Conservation (phyloP, 2,797 vertebrate genomes). For the Melanotaenia boesemani region DNA sequence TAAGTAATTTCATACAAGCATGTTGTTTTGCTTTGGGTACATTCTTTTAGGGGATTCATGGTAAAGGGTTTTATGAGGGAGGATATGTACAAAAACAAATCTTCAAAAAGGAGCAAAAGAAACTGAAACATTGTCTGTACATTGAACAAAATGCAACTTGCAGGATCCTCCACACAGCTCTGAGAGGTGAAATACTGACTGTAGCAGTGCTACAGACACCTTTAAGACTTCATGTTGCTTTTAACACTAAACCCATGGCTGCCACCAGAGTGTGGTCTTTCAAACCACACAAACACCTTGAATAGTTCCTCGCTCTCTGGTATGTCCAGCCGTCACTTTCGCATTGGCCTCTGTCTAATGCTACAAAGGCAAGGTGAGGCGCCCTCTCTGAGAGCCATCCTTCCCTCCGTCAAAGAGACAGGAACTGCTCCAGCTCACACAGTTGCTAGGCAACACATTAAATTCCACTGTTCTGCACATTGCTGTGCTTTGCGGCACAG, state of each 20-base stretch:
- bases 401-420: constrained; percentile 56
- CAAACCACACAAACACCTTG: constrained; percentile 13
- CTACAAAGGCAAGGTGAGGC: constrained; percentile 77
- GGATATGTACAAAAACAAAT: constrained; percentile 71
- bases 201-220: constrained; percentile 47
- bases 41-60: constrained; percentile 57
- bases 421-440: constrained; percentile 63
- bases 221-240: constrained; percentile 26
- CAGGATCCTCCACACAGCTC: constrained; percentile 21
- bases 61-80: constrained; percentile 63
- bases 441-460: constrained; percentile 84
- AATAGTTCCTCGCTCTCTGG: constrained; percentile 29
- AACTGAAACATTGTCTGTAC: constrained; percentile 31
- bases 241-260: constrained; percentile 17
- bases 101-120: constrained; percentile 35
- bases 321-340: constrained; percentile 50
- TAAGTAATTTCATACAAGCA: constrained; percentile 61
- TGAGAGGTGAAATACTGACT: constrained; percentile 26
- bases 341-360: constrained; percentile 60
- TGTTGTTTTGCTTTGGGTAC: constrained; percentile 58
- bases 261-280: constrained; percentile 22
- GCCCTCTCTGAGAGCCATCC: constrained; percentile 49
- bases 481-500: constrained; percentile 66
- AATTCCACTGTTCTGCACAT: constrained; percentile 72
- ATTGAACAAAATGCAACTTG: constrained; percentile 24